Evolutionary conservation across 1,140 invertebrate species (phyloP).

Genomic region (Helicorthomorpha holstii): DNA sequence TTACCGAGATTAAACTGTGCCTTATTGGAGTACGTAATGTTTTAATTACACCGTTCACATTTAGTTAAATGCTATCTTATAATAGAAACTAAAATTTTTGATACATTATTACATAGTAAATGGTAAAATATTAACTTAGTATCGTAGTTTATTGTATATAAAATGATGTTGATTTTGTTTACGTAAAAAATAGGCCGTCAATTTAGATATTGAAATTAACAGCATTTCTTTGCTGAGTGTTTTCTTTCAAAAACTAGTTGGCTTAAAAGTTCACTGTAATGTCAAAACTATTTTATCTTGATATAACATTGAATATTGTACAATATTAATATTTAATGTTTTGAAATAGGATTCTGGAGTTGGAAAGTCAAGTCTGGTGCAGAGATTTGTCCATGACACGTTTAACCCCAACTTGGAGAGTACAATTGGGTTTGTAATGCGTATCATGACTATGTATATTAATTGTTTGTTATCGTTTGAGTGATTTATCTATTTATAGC

Average conservation of each 20-base stretch:
- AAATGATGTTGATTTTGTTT: not conserved
- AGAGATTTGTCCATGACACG: slow-evolving; percentile 27
- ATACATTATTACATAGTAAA: not conserved
- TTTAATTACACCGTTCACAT: not conserved
- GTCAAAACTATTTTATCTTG: too few species aligned
- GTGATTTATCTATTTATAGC: slow-evolving; percentile 8
- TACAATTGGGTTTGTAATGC: slow-evolving; percentile 27
- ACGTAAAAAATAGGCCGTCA: not conserved
- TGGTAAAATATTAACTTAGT: not conserved
- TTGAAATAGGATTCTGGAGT: slow-evolving; percentile 25
- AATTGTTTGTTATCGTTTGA: not conserved
- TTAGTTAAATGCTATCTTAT: slow-evolving; percentile 1
- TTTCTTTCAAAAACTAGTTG: too few species aligned
- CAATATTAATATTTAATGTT: slow-evolving; percentile 10
- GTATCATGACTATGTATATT: not conserved
- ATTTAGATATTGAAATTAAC: too few species aligned
- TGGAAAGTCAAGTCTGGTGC: slow-evolving; percentile 29
- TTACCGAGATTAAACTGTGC: slow-evolving; percentile 22
- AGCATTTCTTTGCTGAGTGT: too few species aligned
- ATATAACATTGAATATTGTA: too few species aligned
- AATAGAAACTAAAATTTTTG: not conserved
- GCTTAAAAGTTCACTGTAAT: too few species aligned
- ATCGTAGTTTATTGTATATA: not conserved
- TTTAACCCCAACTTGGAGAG: slow-evolving; percentile 25
- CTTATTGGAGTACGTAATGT: slow-evolving; percentile 21